Evolutionary conservation across 2,888 invertebrate species (phyloP).

Genomic region (Trissonchulus latispiculum): DNA sequence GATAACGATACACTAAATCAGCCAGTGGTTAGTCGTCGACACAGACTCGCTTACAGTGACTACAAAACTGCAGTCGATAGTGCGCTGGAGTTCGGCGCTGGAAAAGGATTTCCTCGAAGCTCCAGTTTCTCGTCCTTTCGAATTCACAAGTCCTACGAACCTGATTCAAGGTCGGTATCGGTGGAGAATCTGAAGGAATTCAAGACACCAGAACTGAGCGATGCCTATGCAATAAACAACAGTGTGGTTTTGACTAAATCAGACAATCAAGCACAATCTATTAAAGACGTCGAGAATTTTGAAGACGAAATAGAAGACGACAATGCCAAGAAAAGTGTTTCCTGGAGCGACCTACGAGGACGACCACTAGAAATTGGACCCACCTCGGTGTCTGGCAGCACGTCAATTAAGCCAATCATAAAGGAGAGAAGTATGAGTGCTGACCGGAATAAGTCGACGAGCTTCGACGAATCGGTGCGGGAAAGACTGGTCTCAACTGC

Average conservation of each 20-base stretch:
- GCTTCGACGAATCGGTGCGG: background rate
- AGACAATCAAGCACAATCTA: background rate
- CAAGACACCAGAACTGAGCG: background rate
- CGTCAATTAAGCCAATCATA: background rate
- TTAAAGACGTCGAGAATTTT: background rate
- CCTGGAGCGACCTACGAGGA: background rate
- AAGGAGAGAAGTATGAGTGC: background rate
- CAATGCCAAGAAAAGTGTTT: background rate
- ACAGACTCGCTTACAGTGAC: background rate
- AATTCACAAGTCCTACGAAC: background rate
- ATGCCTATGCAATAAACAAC: background rate
- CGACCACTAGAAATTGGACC: background rate
- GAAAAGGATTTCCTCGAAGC: background rate
- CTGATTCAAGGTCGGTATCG: background rate
- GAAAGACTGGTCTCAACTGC: background rate
- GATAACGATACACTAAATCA: background rate
- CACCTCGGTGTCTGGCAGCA: background rate
- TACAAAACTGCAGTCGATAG: background rate
- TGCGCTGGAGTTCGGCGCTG: background rate
- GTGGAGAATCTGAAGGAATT: background rate
- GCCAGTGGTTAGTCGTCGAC: too few species aligned
- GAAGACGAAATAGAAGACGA: background rate
- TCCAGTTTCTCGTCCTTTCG: background rate
- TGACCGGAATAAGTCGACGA: background rate
- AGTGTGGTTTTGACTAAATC: too few species aligned